phyloP scores from a whole-genome alignment of 2,113 vertebrate genomes.

The Apodemus speciosus region DNA sequence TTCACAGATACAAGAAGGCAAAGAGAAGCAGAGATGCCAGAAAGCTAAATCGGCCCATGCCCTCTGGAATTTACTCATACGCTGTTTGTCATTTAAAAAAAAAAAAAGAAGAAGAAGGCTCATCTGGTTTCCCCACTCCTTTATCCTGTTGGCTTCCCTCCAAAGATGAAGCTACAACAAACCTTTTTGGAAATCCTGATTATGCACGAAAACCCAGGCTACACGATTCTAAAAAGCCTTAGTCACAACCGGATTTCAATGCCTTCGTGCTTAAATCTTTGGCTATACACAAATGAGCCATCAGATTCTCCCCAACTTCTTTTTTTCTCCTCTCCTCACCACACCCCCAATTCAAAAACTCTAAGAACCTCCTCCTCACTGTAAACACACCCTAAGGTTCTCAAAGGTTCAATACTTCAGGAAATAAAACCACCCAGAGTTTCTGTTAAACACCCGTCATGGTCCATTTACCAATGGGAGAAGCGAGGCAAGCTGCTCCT shows the following conservation, averaged over 20 bases:
- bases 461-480: neutral
- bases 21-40: constrained; percentile 5
- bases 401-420: neutral
- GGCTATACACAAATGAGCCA: neutral
- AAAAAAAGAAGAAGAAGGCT: neutral
- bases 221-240: neutral
- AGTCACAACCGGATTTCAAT: neutral
- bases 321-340: neutral
- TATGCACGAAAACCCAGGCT: neutral
- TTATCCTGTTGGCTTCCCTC: neutral
- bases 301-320: neutral
- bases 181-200: neutral
- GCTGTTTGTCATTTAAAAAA: neutral
- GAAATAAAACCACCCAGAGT: neutral
- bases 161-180: neutral
- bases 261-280: neutral
- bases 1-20: neutral
- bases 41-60: neutral
- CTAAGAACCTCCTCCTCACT: neutral
- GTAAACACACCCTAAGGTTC: constrained; percentile 4
- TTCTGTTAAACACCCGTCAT: neutral
- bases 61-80: constrained; percentile 32
- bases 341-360: neutral
- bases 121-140: neutral
- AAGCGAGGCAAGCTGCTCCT: neutral